Conservation (phyloP, 2,888 invertebrate genomes). For the Serrognathus titanus region DNA sequence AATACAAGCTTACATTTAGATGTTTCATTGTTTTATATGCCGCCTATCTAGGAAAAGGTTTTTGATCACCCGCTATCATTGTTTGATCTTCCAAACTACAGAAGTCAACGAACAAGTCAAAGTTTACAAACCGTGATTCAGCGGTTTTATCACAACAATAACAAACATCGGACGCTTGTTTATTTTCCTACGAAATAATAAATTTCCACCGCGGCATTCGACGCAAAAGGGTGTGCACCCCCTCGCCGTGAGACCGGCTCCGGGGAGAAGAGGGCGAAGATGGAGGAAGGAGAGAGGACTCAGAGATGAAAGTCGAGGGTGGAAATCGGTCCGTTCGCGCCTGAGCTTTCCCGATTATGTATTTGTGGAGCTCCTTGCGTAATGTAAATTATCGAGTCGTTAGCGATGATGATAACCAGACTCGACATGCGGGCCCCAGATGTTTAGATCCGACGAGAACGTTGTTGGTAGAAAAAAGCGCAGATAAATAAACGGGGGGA, state of each 20-base stretch:
- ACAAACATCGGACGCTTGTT: no score
- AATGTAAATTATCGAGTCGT: no score
- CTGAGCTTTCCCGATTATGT: neutral
- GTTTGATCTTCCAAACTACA: no score
- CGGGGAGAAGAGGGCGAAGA: constrained; percentile 9
- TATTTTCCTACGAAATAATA: neutral
- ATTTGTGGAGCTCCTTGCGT: no score
- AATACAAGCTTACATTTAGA: no score
- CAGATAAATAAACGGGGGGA: constrained; percentile 4
- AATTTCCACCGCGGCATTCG: neutral
- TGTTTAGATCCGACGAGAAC: neutral
- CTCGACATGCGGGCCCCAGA: constrained; percentile 5
- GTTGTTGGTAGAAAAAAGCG: neutral
- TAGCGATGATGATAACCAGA: no score
- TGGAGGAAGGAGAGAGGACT: constrained; percentile 12
- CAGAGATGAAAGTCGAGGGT: constrained; percentile 24
- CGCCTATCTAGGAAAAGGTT: no score
- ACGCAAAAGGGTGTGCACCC: constrained; percentile 24
- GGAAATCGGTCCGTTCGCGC: constrained; percentile 15
- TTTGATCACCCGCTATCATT: no score
- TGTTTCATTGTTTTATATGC: no score
- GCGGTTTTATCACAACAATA: no score
- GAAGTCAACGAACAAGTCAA: no score
- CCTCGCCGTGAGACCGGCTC: constrained; percentile 17
- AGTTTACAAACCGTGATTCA: no score